Percentiles rank a stretch among this genome's conserved stretches.
Evolutionary conservation across 2,888 invertebrate genomes (phyloP).

Genomic region (Zygothrica quintamaculata): DNA sequence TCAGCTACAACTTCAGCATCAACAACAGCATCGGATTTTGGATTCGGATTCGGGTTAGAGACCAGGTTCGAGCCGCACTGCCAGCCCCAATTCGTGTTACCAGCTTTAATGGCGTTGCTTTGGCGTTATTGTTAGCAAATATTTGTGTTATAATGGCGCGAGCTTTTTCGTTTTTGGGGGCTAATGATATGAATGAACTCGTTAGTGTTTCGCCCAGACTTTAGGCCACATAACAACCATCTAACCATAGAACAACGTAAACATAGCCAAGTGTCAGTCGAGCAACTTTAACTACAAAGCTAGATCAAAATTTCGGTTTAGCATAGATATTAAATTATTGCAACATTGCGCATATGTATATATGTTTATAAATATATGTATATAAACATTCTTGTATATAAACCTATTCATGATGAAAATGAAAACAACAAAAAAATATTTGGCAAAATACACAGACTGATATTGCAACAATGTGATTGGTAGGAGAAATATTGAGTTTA

Average conservation of each 20-base stretch:
- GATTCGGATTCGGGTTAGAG: constrained; percentile 4
- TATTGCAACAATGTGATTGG: too few species aligned
- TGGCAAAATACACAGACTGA: too few species aligned
- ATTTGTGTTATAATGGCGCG: constrained; percentile 77
- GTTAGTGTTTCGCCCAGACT: constrained; percentile 53
- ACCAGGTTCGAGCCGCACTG: constrained; percentile 17
- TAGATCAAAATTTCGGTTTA: constrained; percentile 58
- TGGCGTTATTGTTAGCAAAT: constrained; percentile 75
- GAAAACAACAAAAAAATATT: too few species aligned
- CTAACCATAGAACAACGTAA: constrained; percentile 34
- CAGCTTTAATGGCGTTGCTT: constrained; percentile 68
- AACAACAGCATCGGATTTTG: constrained; percentile 1
- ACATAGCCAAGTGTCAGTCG: constrained; percentile 52
- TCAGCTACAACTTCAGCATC: constrained; percentile 20
- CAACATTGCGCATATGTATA: constrained; percentile 28
- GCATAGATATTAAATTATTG: constrained; percentile 55
- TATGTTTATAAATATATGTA: neutral
- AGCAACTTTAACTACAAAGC: constrained; percentile 32
- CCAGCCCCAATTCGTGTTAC: constrained; percentile 61
- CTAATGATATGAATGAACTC: constrained; percentile 76
- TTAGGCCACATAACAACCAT: constrained; percentile 8
- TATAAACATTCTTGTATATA: too few species aligned
- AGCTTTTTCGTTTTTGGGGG: constrained; percentile 59
- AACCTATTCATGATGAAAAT: too few species aligned
- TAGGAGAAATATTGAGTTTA: too few species aligned